phyloP scores from a whole-genome alignment of 2,888 invertebrate genomes.

The Tethea ocularis region DNA sequence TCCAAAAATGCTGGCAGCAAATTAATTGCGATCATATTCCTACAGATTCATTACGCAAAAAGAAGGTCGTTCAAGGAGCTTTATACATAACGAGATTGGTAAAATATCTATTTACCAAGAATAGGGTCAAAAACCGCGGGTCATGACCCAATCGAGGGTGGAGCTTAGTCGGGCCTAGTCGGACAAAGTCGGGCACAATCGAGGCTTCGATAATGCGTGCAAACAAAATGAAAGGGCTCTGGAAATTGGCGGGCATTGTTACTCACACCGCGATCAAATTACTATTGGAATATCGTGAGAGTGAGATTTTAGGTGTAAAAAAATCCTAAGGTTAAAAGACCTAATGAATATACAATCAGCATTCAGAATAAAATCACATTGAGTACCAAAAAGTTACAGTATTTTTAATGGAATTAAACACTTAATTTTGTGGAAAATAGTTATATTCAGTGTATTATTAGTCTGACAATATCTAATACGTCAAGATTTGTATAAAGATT shows the following conservation, averaged over 20 bases:
- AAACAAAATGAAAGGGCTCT: constrained; percentile 13
- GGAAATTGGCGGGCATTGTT: constrained; percentile 10
- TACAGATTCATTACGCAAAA: neutral
- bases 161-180: neutral
- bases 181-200: neutral
- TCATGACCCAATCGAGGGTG: neutral
- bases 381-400: too few relatives aligned
- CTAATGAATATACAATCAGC: neutral
- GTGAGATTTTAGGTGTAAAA: neutral
- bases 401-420: too few relatives aligned
- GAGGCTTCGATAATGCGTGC: constrained; percentile 9
- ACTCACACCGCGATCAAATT: neutral
- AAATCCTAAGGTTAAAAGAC: neutral
- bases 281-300: neutral
- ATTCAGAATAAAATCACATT: too few relatives aligned
- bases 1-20: too few relatives aligned
- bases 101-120: neutral
- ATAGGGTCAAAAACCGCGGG: constrained; percentile 10
- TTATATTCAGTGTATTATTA: too few relatives aligned
- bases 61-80: neutral
- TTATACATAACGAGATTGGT: constrained; percentile 1
- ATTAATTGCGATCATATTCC: neutral
- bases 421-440: too few relatives aligned
- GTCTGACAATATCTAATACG: too few relatives aligned
- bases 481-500: too few relatives aligned